Evolutionary conservation across 2,888 invertebrate genomes (phyloP), one percentile per base, ranked within the genome.

Genomic region (Macrophya annulata): DNA sequence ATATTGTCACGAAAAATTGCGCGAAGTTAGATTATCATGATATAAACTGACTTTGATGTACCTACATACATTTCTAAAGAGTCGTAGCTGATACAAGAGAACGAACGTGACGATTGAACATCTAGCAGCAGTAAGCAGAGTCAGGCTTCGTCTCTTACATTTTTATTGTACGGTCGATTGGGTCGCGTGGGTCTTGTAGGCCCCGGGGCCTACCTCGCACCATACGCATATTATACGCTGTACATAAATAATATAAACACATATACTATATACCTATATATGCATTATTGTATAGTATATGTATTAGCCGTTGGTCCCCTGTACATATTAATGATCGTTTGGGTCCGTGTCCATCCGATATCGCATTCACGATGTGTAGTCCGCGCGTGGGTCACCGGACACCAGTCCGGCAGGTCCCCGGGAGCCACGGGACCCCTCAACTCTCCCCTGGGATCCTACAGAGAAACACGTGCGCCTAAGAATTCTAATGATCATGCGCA

Each of bases 341-440:
- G 40, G 81, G 81, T 59, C 81, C 62, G 62, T 43, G 81, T 59
- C 62, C 62, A 45, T 31, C 48, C 86, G 87, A 87, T 90, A 87
- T 86, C 87, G 88, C 89, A 91, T 90, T 90, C 90, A 87, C 82
- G 87, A 87, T 88, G 90, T 89, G 90, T 90, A 89, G 87, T 85
- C 84, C 89, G 89, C 90, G 89, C 89, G 89, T 90, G 90, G 89
- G 88, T 90, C 89, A 89, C 88, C 88, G 90, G 87, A 88, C 85
- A 85, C 81, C 72, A 21, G 43, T 45, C 21, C 43, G n/a, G 43
- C 72, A 12, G 72, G 72, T 74, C 43, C 45, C 72, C 68, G 17
- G 68, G 72, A 45, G 45, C 72, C 45, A 17, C 45, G 72, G 45
- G 72, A 74, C 72, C 72, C 72, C 72, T 45, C 72, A n/a, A 17